Conservation (phyloP, 2,888 invertebrate genomes). For the Heteropelma amictum region DNA sequence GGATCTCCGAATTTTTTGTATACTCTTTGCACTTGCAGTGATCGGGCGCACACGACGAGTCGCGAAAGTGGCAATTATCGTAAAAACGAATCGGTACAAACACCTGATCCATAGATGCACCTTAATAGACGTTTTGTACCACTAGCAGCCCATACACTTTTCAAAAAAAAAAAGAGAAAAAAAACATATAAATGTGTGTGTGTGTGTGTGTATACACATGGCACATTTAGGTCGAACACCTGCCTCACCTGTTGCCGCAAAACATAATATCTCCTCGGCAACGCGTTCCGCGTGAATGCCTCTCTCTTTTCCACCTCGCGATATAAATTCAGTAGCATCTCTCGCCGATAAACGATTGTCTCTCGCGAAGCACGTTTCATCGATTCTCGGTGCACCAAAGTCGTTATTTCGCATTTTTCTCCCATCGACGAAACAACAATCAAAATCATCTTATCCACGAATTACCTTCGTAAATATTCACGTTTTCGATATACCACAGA, state of each 20-base stretch:
- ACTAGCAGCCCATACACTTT: constrained; percentile 47
- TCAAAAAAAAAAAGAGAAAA: constrained; percentile 40
- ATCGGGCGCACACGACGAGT: too few species aligned
- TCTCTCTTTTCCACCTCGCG: too few species aligned
- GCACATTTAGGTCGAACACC: constrained; percentile 76
- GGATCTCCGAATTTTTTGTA: too few species aligned
- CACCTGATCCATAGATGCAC: constrained; percentile 76
- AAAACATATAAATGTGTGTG: constrained; percentile 22
- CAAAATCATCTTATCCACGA: too few species aligned
- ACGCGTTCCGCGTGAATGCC: constrained; percentile 66
- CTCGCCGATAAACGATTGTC: constrained; percentile 74
- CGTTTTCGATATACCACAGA: too few species aligned
- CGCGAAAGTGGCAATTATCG: constrained; percentile 66
- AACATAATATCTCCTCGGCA: constrained; percentile 75
- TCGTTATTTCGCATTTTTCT: background rate
- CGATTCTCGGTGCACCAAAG: too few species aligned
- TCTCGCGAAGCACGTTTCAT: too few species aligned
- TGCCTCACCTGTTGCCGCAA: constrained; percentile 78
- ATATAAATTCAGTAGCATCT: too few species aligned
- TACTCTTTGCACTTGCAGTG: too few species aligned
- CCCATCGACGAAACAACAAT: background rate
- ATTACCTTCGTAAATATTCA: too few species aligned
- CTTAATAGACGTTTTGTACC: constrained; percentile 76
- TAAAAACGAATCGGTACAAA: constrained; percentile 71
- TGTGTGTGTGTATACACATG: constrained; percentile 30